phyloP scores from a whole-genome alignment of 2,888 invertebrate species.

The Andrena camellia region DNA sequence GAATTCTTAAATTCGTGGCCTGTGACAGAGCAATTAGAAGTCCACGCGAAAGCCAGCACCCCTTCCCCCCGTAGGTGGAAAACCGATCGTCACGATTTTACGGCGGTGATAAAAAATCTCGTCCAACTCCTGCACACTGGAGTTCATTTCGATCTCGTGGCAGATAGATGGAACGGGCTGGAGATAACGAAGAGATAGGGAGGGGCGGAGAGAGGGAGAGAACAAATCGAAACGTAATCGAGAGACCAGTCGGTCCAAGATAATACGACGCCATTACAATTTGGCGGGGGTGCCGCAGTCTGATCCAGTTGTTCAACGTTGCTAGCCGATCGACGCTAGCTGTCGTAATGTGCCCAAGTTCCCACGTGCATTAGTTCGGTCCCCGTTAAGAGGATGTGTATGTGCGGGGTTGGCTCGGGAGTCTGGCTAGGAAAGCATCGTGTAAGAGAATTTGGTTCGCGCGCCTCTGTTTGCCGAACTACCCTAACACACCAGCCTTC shows the following conservation, averaged over 20 bases:
- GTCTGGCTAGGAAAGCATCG: constrained; percentile 46
- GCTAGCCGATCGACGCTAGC: constrained; percentile 58
- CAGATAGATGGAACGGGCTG: constrained; percentile 8
- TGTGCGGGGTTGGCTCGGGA: constrained; percentile 42
- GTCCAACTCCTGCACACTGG: constrained; percentile 13
- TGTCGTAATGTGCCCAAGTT: constrained; percentile 69
- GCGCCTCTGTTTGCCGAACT: constrained; percentile 22
- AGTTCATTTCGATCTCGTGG: constrained; percentile 20
- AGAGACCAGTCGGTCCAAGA: constrained; percentile 52
- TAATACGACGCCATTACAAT: constrained; percentile 68
- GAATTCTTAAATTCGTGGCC: constrained; percentile 23
- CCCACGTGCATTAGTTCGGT: constrained; percentile 73
- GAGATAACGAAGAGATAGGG: constrained; percentile 13
- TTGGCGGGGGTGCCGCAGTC: constrained; percentile 55
- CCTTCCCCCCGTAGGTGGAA: too few relatives aligned
- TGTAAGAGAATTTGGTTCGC: constrained; percentile 40
- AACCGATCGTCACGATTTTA: constrained; percentile 3
- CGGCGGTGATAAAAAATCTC: constrained; percentile 18
- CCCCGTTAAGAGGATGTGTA: constrained; percentile 65
- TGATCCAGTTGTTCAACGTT: constrained; percentile 60
- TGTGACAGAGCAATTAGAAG: not conserved
- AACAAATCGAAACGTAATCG: constrained; percentile 45
- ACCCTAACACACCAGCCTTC: constrained; percentile 5
- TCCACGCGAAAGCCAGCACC: not conserved
- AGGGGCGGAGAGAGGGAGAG: not conserved